A percentile compares a stretch with the other conserved stretches of the same genome.
Conservation (phyloP, 2,888 invertebrate species). For the Rosalia funebris region DNA sequence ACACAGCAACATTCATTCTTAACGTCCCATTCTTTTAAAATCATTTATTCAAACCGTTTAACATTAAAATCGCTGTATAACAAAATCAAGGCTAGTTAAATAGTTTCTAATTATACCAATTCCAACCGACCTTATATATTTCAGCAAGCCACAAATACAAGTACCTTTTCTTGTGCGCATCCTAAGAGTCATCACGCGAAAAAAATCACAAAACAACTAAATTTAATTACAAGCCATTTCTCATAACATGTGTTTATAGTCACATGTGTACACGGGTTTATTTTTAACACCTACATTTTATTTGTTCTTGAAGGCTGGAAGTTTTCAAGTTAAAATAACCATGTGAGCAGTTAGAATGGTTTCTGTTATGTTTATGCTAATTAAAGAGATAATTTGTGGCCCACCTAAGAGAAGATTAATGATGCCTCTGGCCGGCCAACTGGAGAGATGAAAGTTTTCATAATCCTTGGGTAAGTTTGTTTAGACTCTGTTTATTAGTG, state of each 20-base stretch:
- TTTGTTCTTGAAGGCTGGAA: slow-evolving; percentile 32
- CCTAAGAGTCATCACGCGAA: no score
- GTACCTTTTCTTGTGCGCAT: no score
- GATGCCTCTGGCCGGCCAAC: slow-evolving; percentile 8
- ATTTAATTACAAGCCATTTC: slow-evolving; percentile 8
- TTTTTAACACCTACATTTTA: slow-evolving; percentile 36
- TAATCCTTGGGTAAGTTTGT: background rate
- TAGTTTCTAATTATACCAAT: no score
- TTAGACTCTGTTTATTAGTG: no score
- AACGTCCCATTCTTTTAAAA: no score
- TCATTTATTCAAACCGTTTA: no score
- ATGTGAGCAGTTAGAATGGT: slow-evolving; percentile 15
- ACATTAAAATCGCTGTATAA: no score
- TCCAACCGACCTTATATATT: no score
- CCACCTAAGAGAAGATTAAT: slow-evolving; percentile 21
- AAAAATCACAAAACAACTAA: slow-evolving; percentile 21
- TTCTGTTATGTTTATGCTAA: slow-evolving; percentile 31
- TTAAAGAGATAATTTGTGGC: slow-evolving; percentile 33
- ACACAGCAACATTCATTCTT: no score
- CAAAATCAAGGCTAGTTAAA: no score
- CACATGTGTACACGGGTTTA: slow-evolving; percentile 28
- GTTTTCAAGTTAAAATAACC: slow-evolving; percentile 13
- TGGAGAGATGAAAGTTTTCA: slow-evolving; percentile 18
- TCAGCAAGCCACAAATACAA: no score
- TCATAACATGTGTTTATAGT: slow-evolving; percentile 19